Percentiles rank a stretch among this genome's conserved stretches.
Evolutionary conservation across 2,888 invertebrate species (phyloP).

Genomic region (Heterodera filipjevi): DNA sequence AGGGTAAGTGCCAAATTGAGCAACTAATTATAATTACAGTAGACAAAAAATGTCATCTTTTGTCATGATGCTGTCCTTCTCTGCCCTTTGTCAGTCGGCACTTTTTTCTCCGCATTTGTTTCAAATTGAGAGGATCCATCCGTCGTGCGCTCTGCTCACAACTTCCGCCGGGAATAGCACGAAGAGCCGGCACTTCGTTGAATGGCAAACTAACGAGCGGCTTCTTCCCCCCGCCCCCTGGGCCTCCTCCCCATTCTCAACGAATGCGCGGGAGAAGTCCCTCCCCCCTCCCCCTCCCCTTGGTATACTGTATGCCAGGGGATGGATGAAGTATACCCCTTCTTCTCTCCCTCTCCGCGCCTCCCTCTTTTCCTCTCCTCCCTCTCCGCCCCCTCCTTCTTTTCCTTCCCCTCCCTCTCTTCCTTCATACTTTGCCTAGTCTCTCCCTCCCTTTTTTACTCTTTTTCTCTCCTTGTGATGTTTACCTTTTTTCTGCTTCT

Average conservation of each 20-base stretch:
- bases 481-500: slow-evolving; percentile 8
- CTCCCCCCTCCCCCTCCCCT: not conserved
- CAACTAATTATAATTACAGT: too few species aligned
- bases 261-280: not conserved
- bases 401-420: not conserved
- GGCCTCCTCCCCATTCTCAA: not conserved
- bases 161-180: not conserved
- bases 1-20: too few species aligned
- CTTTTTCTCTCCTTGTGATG: not conserved
- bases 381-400: too few species aligned
- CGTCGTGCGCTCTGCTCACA: not conserved
- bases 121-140: not conserved
- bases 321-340: not conserved
- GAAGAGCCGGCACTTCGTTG: not conserved
- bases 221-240: not conserved
- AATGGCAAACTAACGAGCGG: not conserved
- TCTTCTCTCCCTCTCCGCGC: too few species aligned
- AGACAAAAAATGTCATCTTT: too few species aligned
- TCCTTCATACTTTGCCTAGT: not conserved
- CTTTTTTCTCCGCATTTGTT: not conserved
- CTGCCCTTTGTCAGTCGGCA: not conserved
- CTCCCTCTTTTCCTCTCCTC: too few species aligned
- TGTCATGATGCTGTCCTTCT: too few species aligned
- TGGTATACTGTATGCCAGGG: not conserved
- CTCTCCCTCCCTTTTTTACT: not conserved